Evolutionary conservation across 2,113 vertebrate genomes (phyloP), one percentile per base, ranked within the genome.

Genomic region (Trematomus loennbergii): DNA sequence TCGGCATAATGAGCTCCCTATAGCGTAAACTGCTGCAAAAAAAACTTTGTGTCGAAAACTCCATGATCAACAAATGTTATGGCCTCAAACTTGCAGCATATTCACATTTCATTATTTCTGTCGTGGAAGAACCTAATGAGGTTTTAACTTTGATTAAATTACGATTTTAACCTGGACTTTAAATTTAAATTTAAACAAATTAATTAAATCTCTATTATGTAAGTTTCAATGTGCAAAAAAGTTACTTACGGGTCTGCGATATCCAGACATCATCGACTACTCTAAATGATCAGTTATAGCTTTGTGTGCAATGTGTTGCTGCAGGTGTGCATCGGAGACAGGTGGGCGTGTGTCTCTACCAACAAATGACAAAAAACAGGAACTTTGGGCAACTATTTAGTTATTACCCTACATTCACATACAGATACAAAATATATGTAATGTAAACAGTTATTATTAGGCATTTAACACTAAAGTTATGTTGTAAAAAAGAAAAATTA

Each of bases 281-380:
- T 18, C 3, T 55, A 18, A 43, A 7, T 65, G 0, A 50, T 65
- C 48, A 45, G 16, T 18, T 36, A 22, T 0, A 12, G 16, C 50
- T 50, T 40, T 40, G 33, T 12, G 5, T 33, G 36, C 16, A 3
- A 3, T 5, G 16, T 22, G 5, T 33, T 17, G 9, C 13, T 48
- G 68, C 62, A 81, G 63, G 72, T 72, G 71, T 73, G 65, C 50
- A 50, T 33, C 10, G 13, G 50, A 46, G 15, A 74, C 63, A 85
- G 64, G 74, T 86, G 68, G 10, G 22, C 8, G 45, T 69, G 4
- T 49, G 36, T 40, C 36, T 17, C 8, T 46, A n/a, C 11, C n/a
- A 59, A 13, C 58, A 65, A 64, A 78, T 61, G 40, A 59, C 13
- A 50, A 43, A 25, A 43, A 9, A 18, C 29, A 3, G 29, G 13